Evolutionary conservation across 1,140 invertebrate species (phyloP).

Genomic region (Periplaneta americana): DNA sequence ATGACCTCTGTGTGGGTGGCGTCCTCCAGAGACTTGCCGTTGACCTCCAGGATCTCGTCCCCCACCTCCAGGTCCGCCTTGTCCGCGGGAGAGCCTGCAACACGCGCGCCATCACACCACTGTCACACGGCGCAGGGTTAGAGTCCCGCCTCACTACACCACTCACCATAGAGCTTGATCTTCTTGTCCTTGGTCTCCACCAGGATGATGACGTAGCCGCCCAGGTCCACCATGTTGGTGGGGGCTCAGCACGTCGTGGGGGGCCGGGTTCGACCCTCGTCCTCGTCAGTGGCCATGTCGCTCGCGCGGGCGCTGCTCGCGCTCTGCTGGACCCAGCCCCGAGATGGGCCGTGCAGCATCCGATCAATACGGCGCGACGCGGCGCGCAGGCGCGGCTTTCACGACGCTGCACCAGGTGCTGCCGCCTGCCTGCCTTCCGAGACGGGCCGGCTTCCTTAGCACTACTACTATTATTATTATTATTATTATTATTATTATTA

Average conservation of each 20-base stretch:
- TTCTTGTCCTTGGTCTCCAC: constrained; percentile 90
- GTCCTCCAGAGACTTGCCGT: constrained; percentile 83
- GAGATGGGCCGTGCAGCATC: too few relatives aligned
- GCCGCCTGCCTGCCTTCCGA: too few relatives aligned
- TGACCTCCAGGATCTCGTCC: constrained; percentile 94
- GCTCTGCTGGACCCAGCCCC: too few relatives aligned
- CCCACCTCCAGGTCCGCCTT: constrained; percentile 85
- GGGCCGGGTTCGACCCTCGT: background rate
- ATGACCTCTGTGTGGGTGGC: constrained; percentile 85
- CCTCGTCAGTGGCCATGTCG: background rate
- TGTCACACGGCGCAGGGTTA: too few relatives aligned
- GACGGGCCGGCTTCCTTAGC: too few relatives aligned
- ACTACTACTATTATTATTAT: too few relatives aligned
- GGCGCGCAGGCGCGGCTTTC: too few relatives aligned
- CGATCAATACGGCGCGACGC: too few relatives aligned
- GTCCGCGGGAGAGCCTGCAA: constrained; percentile 91
- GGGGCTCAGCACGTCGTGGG: background rate
- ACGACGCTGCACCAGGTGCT: too few relatives aligned
- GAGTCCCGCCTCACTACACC: background rate
- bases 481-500: too few relatives aligned
- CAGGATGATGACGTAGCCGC: constrained; percentile 93
- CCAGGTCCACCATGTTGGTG: constrained; percentile 74
- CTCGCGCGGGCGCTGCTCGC: too few relatives aligned
- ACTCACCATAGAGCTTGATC: constrained; percentile 91
- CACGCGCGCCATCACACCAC: too few relatives aligned